Evolutionary conservation across 2,888 invertebrate species (phyloP).

Genomic region (Dryobotodes eremita): DNA sequence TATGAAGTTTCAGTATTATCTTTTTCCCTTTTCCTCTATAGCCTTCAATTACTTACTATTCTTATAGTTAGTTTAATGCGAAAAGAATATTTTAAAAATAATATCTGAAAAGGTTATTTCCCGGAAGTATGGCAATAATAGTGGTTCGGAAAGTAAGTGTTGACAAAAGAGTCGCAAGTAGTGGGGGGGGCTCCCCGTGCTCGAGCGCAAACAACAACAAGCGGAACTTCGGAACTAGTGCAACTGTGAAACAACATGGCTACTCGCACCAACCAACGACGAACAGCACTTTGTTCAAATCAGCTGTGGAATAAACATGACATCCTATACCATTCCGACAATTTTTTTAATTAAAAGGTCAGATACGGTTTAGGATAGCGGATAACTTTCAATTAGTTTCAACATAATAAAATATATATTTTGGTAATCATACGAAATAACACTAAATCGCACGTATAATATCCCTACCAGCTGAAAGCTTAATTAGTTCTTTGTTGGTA

Average conservation of each 20-base stretch:
- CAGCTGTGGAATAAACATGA: background rate
- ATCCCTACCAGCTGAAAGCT: background rate
- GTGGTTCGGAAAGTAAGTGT: constrained; percentile 23
- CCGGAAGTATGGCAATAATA: constrained; percentile 31
- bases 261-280: background rate
- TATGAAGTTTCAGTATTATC: constrained; percentile 28
- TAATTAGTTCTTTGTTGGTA: constrained; percentile 7
- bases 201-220: constrained; percentile 31
- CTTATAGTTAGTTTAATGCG: background rate
- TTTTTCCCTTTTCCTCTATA: background rate
- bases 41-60: constrained; percentile 12
- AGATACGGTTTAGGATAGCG: background rate
- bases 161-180: constrained; percentile 39
- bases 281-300: background rate
- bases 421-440: background rate
- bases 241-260: constrained; percentile 10
- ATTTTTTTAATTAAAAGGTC: background rate
- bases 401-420: background rate
- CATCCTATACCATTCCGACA: background rate
- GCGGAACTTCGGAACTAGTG: constrained; percentile 9
- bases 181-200: background rate
- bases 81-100: background rate
- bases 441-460: background rate
- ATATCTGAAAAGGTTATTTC: constrained; percentile 18
- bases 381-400: too few species aligned